These are phyloP conservation scores for Callocephalon fimbriatum DNA, from an alignment of 2,113 vertebrate species.

Conservation along the genomic window DNA sequence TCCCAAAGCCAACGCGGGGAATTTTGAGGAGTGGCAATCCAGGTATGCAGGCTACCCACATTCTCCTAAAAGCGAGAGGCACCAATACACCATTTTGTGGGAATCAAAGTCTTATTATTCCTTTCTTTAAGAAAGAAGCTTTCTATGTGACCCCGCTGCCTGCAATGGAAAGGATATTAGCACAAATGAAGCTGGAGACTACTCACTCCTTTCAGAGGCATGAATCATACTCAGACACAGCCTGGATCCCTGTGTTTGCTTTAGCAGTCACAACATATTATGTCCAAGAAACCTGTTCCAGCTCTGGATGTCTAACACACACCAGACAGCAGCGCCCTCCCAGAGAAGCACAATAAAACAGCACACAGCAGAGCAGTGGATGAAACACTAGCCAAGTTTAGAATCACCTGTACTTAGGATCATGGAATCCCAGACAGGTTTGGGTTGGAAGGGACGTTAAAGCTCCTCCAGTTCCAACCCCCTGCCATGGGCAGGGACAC, in stretches of 20 bases:
- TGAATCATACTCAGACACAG: background rate
- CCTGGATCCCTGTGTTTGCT: background rate
- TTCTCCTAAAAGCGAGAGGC: background rate
- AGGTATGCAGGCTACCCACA: background rate
- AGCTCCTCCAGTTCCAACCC: background rate
- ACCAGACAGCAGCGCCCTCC: background rate
- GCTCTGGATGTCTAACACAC: background rate
- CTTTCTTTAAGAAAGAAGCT: background rate
- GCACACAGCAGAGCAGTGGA: accelerated
- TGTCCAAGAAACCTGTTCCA: background rate
- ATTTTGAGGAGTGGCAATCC: background rate
- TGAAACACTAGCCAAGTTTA: background rate
- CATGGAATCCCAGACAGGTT: background rate
- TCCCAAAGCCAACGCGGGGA: background rate
- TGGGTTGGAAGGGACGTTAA: background rate
- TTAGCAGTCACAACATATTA: accelerated
- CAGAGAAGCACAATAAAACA: background rate
- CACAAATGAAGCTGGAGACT: background rate
- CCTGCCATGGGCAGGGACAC: background rate
- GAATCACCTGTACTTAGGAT: background rate
- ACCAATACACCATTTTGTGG: accelerated
- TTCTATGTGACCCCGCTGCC: background rate
- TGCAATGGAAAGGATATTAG: background rate
- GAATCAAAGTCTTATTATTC: background rate
- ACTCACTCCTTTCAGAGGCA: background rate